Evolutionary conservation across 92 coral and sea anemone species (phyloP), one percentile per base, ranked within the genome.

Genomic region (Porites divaricata): DNA sequence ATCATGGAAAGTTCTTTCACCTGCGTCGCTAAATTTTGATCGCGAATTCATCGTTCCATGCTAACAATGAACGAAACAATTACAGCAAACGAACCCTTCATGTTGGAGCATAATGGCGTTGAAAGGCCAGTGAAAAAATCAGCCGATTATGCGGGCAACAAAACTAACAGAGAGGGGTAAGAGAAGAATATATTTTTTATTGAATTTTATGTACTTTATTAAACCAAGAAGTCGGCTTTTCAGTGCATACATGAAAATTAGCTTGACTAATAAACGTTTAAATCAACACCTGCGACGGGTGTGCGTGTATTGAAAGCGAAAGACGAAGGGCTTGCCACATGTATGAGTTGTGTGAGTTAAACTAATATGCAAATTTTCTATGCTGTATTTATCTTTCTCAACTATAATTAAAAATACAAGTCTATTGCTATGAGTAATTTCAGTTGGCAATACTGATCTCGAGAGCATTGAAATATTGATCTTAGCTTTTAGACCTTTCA

Each of bases 71-170:
- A 57, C 59, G 81, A 61, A 77, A 17, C 8, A 16, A 77, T 20
- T 63, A 56, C 70, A 45, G 72, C 70, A 6, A 49, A 77, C 81
- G 70, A 77, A 6, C 81, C 70, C 45, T 63, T 77, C 71, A 17
- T 68, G 4, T 15, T 49, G 17, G 84, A 79, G 6, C 59, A 20
- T 12, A 79, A 79, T 52, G 66, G 84, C n/a, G 14, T 66, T 26
- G 50, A 53, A 66, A 24, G 51, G 51, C 52, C 58, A 2, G 52
- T 52, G 20, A 52, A 67, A 56, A 65, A 52, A 50, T 48, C 84
- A 1, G 1, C n/a, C 28, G n/a, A 68, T 12, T 35, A 35, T 35
- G 45, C 2, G 24, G 25, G 28, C 13, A 51, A 6, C 22, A 11
- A 67, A 17, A 49, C 19, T 12, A 51, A 6, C 22, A 11, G 53